Base-by-base conservation (phyloP, 2,888 invertebrate species). In the Drosophila neonasuta region DNA sequence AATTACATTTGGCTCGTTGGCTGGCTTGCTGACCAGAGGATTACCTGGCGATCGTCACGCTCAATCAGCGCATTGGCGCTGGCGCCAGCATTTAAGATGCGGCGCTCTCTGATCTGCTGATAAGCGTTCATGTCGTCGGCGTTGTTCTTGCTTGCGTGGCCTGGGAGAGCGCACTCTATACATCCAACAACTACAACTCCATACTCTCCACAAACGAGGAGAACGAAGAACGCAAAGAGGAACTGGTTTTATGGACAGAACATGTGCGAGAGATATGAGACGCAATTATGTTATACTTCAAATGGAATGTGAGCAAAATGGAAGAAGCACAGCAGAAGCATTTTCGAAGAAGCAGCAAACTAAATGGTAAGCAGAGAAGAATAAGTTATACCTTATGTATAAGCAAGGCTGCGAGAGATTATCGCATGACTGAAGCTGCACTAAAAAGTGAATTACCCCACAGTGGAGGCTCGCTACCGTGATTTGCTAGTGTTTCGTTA, bases 11-110 rank as follows among this genome's bases (percentile, higher is more conserved):
- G 61, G 58, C 60, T 56, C 41, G 65, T 69, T 68, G 58, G 59
- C 58, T 51, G 55, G 58, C 67, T 50, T 32, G 57, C 68, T 78
- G 49, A 58, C 72, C 74, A 81, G 81, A 81, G 81, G 80, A 78
- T 80, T 70, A 76, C 71, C 77, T 80, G 77, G 75, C 75, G 80
- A 83, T 77, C 80, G 81, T 81, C 74, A 83, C 80, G 86, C 86
- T 89, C 89, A 88, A 89, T 89, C 89, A 88, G 88, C 88, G 88
- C 87, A 86, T 88, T 82, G 82, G 82, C 80, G 80, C 80, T 90
- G 90, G 90, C 90, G 90, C 90, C 90, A 90, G 88, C 89, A 85
- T 89, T 90, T 89, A 88, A 90, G 90, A 90, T 90, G 90, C 90
- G 90, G 90, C 84, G 71, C 78, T 86, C 88, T 90, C 85, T 89